These are phyloP conservation scores for Turritopsis dohrnii DNA, from an alignment of 30 jellyfish, hydroid and myxozoan genomes.

Conservation along the genomic window DNA sequence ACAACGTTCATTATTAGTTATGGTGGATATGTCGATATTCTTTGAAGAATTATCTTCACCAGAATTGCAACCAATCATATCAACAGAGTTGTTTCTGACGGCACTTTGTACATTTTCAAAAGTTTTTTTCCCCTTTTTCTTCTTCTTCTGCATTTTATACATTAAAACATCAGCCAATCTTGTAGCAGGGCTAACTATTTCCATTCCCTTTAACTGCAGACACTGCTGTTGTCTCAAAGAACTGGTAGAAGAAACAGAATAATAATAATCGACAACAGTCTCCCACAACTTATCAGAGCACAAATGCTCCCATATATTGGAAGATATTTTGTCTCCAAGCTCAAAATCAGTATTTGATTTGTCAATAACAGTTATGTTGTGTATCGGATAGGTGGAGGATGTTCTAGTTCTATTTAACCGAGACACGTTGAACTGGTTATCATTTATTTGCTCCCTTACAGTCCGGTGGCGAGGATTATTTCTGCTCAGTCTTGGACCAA, in stretches of 20 bases:
- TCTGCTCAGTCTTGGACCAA: conserved; percentile 11
- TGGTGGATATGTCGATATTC: neutral
- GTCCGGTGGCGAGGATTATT: neutral
- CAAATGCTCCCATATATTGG: conserved; percentile 56
- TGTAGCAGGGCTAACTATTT: conserved; percentile 2
- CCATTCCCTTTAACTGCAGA: conserved; percentile 42
- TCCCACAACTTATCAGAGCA: conserved; percentile 81
- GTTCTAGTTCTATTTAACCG: neutral
- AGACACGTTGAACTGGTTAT: neutral
- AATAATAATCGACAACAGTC: conserved; percentile 66
- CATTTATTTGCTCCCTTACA: neutral
- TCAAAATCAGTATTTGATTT: conserved; percentile 2
- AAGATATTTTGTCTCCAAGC: conserved; percentile 8
- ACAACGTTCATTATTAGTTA: neutral
- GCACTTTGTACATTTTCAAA: neutral
- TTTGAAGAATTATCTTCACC: neutral
- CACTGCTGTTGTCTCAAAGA: conserved; percentile 45
- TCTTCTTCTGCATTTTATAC: conserved; percentile 49
- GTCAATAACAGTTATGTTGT: neutral
- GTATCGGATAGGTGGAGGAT: neutral
- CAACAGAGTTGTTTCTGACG: neutral
- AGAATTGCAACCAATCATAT: neutral
- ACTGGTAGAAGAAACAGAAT: conserved; percentile 77
- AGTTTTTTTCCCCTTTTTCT: conserved; percentile 18
- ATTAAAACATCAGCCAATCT: conserved; percentile 31